Evolutionary conservation across 64 coral and sea anemone species (phyloP).

Genomic region (Montipora efflorescens): DNA sequence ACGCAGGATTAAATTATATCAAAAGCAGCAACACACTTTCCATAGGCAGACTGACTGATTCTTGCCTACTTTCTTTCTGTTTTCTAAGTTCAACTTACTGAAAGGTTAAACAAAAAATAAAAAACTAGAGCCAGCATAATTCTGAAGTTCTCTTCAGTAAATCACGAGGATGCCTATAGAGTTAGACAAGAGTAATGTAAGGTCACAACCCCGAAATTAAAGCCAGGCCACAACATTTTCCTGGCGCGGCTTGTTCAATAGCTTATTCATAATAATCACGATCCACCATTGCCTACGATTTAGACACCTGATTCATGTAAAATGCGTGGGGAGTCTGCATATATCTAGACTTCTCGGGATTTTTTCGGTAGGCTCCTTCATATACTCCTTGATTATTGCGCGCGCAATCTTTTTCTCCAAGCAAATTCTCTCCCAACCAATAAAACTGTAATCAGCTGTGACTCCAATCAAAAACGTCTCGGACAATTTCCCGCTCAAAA

Average conservation of each 20-base stretch:
- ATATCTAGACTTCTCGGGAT: no score
- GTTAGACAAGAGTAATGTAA: not conserved
- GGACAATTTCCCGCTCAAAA: conserved; percentile 53
- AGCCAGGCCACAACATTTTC: not conserved
- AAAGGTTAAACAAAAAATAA: not conserved
- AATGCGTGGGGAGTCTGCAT: not conserved
- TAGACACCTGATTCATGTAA: not conserved
- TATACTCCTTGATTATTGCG: conserved; percentile 17
- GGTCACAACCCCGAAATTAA: not conserved
- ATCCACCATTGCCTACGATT: not conserved
- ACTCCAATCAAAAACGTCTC: conserved; percentile 41
- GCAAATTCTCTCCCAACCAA: conserved; percentile 30
- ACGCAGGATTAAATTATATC: no score
- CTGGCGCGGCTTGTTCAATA: not conserved
- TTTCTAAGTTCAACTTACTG: not conserved
- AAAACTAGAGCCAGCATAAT: not conserved
- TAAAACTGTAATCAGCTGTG: conserved; percentile 6
- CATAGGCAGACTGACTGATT: not conserved
- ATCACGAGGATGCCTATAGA: not conserved
- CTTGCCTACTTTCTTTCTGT: not conserved
- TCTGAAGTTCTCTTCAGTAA: not conserved
- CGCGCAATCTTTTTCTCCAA: not conserved
- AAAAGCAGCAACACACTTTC: not conserved
- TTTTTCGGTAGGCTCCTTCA: not conserved
- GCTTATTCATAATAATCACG: not conserved